These are phyloP conservation scores for Meghimatium bilineatum DNA, from an alignment of 2,888 invertebrate species.

Conservation along the genomic window DNA sequence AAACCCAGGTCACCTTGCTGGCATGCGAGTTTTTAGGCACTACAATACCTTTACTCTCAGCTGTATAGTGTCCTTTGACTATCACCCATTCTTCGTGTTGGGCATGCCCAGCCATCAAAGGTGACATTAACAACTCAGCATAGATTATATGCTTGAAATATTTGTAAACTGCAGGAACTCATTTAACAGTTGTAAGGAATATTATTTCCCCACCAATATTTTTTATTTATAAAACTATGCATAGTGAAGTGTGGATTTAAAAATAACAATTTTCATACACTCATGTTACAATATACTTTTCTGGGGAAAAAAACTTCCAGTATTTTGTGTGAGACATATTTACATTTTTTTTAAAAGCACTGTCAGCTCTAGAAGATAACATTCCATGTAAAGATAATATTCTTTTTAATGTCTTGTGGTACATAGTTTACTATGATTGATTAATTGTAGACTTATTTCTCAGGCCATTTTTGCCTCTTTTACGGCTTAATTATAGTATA, in stretches of 20 bases:
- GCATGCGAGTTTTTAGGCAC: too few species aligned
- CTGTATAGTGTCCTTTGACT: too few species aligned
- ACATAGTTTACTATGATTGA: neutral
- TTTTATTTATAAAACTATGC: conserved; percentile 45
- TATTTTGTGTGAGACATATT: conserved; percentile 7
- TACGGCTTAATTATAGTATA: neutral
- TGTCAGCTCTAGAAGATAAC: conserved; percentile 30
- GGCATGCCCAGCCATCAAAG: too few species aligned
- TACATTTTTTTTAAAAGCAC: conserved; percentile 4
- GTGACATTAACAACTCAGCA: too few species aligned
- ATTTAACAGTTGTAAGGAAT: neutral
- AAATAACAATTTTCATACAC: too few species aligned
- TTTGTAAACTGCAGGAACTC: too few species aligned
- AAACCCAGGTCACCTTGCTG: too few species aligned
- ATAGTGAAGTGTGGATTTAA: conserved; percentile 34
- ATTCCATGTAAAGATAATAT: conserved; percentile 50
- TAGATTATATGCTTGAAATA: too few species aligned
- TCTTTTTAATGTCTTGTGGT: conserved; percentile 9
- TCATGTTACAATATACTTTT: too few species aligned
- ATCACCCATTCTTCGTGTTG: too few species aligned
- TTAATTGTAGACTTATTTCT: conserved; percentile 21
- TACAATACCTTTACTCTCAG: too few species aligned
- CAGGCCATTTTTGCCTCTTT: conserved; percentile 12
- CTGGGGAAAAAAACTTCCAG: too few species aligned
- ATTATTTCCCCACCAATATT: conserved; percentile 17